These are phyloP conservation scores for Rhorus exstirpatorius DNA, from an alignment of 2,888 invertebrate genomes.

Conservation along the genomic window DNA sequence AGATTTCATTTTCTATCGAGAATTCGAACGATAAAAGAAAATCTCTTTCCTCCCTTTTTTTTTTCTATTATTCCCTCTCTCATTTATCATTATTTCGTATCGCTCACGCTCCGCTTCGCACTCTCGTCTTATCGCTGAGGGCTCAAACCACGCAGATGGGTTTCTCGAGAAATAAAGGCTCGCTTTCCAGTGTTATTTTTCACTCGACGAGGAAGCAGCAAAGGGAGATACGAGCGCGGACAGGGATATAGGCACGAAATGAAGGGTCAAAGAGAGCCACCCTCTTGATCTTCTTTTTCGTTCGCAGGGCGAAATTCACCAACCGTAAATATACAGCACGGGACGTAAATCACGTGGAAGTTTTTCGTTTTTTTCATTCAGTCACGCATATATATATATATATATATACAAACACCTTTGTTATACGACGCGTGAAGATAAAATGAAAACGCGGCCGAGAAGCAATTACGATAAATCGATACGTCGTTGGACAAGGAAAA, in stretches of 20 bases:
- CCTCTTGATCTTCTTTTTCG: conserved; percentile 44
- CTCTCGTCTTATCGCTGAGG: not conserved
- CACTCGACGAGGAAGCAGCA: conserved; percentile 26
- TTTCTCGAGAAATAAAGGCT: conserved; percentile 17
- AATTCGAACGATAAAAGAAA: not conserved
- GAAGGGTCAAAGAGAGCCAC: conserved; percentile 28
- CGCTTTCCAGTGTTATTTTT: conserved; percentile 44
- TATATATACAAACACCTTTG: no score
- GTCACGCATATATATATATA: no score
- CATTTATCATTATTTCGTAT: not conserved
- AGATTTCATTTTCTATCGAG: no score
- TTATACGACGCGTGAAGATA: not conserved
- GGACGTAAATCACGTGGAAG: conserved; percentile 13
- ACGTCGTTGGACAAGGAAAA: not conserved
- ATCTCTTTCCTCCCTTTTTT: not conserved
- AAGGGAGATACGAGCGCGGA: not conserved
- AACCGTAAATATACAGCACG: conserved; percentile 49
- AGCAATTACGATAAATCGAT: not conserved
- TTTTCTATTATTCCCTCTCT: conserved; percentile 5
- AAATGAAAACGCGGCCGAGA: not conserved
- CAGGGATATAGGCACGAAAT: conserved; percentile 16
- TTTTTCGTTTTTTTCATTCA: not conserved
- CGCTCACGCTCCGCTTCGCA: not conserved
- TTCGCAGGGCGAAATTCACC: conserved; percentile 16
- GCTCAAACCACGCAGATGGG: conserved; percentile 4